Evolutionary conservation across 2,797 vertebrate genomes (phyloP).

Genomic region (Syngnathus acus): DNA sequence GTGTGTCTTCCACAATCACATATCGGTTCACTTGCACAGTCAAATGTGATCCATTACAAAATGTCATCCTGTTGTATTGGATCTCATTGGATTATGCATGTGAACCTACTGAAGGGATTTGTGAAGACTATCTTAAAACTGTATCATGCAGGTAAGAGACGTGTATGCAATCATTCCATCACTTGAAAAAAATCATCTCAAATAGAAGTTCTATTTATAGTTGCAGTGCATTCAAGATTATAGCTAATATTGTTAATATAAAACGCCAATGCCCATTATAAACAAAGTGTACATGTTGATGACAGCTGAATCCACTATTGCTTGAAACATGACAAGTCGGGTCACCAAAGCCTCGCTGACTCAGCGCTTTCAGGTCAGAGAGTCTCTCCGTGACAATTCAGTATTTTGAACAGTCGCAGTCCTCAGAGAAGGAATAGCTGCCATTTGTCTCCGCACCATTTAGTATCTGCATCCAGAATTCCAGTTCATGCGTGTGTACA

Average conservation of each 20-base stretch:
- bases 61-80: not conserved
- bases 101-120: not conserved
- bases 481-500: conserved; percentile 22
- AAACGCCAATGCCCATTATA: conserved; percentile 59
- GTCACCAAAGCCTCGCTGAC: conserved; percentile 26
- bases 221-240: conserved; percentile 65
- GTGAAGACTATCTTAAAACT: conserved; percentile 10
- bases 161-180: conserved; percentile 30
- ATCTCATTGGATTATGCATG: not conserved
- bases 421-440: conserved; percentile 41
- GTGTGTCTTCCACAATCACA: not conserved
- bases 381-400: conserved; percentile 34
- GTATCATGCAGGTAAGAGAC: conserved; percentile 44
- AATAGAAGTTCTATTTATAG: conserved; percentile 46
- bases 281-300: conserved; percentile 71
- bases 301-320: conserved; percentile 49
- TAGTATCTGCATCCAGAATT: conserved; percentile 40
- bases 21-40: not conserved
- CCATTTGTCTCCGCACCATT: conserved; percentile 63
- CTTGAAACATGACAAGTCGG: conserved; percentile 36
- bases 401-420: conserved; percentile 11
- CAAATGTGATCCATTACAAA: not conserved
- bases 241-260: conserved; percentile 69
- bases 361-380: conserved; percentile 29
- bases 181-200: conserved; percentile 24